Conservation (phyloP, 2,113 vertebrate genomes). For the Mormoops blainvillei region DNA sequence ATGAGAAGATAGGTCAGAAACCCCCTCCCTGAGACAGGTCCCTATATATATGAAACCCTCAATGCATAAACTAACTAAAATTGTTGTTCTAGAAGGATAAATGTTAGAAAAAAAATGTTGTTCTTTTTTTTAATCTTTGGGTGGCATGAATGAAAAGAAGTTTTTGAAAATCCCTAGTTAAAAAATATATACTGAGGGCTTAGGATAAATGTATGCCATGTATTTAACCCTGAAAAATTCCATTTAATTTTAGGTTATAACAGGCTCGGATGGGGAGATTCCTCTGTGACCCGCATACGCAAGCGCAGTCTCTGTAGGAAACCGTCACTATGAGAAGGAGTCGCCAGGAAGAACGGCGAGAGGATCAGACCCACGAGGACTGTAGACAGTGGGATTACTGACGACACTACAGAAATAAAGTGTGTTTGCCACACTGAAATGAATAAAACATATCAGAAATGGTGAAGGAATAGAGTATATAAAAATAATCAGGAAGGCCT, state of each 20-base stretch:
- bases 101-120: not conserved
- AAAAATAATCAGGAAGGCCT: not conserved
- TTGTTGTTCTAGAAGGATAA: not conserved
- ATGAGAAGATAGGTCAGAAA: not conserved
- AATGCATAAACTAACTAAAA: not conserved
- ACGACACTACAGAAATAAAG: not conserved
- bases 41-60: not conserved
- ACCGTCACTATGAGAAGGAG: not conserved
- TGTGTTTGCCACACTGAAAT: not conserved
- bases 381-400: not conserved
- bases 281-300: not conserved
- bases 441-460: not conserved
- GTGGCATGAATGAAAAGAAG: not conserved
- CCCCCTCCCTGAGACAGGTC: not conserved
- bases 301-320: not conserved
- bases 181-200: not conserved
- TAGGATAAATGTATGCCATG: not conserved
- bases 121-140: not conserved
- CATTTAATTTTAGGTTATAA: not conserved
- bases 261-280: not conserved
- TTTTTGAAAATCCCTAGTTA: not conserved
- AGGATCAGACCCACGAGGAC: not conserved
- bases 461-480: not conserved
- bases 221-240: not conserved
- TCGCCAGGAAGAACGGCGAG: not conserved